phyloP scores from a whole-genome alignment of 2,888 invertebrate species.

The Arge pagana region DNA sequence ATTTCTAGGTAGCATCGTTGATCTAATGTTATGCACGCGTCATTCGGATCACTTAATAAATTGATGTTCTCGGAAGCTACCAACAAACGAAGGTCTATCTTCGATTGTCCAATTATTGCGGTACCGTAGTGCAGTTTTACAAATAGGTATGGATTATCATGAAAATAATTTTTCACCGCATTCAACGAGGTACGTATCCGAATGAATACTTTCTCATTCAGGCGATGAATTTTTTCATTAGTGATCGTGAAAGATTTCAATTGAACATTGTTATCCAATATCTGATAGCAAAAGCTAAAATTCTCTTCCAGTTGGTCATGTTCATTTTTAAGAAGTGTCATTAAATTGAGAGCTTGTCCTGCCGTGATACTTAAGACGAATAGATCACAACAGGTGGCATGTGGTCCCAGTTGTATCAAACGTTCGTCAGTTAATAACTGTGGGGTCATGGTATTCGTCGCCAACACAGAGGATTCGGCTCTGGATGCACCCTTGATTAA shows the following conservation, averaged over 20 bases:
- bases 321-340: slow-evolving; percentile 55
- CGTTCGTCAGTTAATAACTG: slow-evolving; percentile 44
- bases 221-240: slow-evolving; percentile 44
- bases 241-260: slow-evolving; percentile 48
- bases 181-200: slow-evolving; percentile 58
- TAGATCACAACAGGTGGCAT: slow-evolving; percentile 43
- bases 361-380: slow-evolving; percentile 65
- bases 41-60: slow-evolving; percentile 58
- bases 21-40: slow-evolving; percentile 52
- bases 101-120: slow-evolving; percentile 55
- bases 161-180: slow-evolving; percentile 59
- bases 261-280: slow-evolving; percentile 49
- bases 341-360: slow-evolving; percentile 63
- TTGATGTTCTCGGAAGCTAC: slow-evolving; percentile 57
- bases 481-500: too few species aligned
- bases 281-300: slow-evolving; percentile 45
- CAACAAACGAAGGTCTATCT: slow-evolving; percentile 62
- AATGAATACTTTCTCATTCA: slow-evolving; percentile 62
- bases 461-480: slow-evolving; percentile 6
- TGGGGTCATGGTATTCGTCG: slow-evolving; percentile 21
- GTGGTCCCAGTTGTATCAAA: slow-evolving; percentile 53
- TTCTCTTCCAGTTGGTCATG: slow-evolving; percentile 29
- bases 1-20: slow-evolving; percentile 48
- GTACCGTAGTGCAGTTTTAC: slow-evolving; percentile 57
- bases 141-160: slow-evolving; percentile 59